Evolutionary conservation across 2,797 vertebrate species (phyloP).

Genomic region (Betta splendens): DNA sequence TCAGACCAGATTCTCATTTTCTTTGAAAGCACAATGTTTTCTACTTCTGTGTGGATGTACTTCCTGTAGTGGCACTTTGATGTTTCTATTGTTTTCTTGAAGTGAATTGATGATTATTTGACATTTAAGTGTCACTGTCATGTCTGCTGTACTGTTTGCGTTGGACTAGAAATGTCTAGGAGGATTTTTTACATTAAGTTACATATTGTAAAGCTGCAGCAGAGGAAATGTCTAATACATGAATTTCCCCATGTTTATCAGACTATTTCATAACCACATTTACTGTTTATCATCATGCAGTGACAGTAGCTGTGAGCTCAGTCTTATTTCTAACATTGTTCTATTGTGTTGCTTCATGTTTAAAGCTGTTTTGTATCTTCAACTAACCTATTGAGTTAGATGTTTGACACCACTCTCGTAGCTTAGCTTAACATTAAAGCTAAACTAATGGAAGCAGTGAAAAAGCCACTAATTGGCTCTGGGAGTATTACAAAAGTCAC

Average conservation of each 20-base stretch:
- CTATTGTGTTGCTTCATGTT: slow-evolving; percentile 4
- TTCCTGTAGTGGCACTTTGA: slow-evolving; percentile 30
- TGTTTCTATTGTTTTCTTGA: neutral
- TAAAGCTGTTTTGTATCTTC: neutral
- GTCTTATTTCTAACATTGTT: neutral
- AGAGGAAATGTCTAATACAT: too few species aligned
- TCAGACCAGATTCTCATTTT: slow-evolving; percentile 27
- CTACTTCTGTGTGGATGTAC: slow-evolving; percentile 39
- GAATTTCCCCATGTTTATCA: too few species aligned
- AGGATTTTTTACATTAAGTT: slow-evolving; percentile 21
- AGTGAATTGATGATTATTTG: slow-evolving; percentile 37
- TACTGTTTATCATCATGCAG: neutral
- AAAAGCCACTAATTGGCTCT: too few species aligned
- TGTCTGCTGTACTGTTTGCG: slow-evolving; percentile 30
- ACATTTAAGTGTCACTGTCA: slow-evolving; percentile 20
- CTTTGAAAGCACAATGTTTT: slow-evolving; percentile 61
- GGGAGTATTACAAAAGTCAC: too few species aligned
- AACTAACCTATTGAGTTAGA: neutral
- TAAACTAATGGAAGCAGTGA: neutral
- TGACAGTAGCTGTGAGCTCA: neutral
- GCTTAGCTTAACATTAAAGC: neutral
- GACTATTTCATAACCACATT: slow-evolving; percentile 5
- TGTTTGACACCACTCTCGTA: neutral
- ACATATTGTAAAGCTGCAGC: neutral
- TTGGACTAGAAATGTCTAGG: slow-evolving; percentile 52